Percentiles rank a stretch among this genome's conserved stretches.
Conservation (phyloP, 2,113 vertebrate genomes). For the Hypocryptadius cinnamomeus region DNA sequence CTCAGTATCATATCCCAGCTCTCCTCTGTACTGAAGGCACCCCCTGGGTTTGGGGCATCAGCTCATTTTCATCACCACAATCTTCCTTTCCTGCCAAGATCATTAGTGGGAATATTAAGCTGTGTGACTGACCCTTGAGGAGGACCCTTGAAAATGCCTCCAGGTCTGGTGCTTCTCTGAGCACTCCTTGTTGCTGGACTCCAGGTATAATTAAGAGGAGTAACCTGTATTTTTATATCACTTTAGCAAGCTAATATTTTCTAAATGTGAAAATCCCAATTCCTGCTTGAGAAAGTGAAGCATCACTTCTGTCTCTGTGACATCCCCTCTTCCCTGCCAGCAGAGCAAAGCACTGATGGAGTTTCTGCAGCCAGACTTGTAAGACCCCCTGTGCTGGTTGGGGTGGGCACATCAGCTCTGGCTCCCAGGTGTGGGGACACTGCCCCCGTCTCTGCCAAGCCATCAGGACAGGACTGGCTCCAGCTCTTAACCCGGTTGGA, state of each 20-base stretch:
- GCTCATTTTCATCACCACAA: neutral
- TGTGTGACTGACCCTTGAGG: neutral
- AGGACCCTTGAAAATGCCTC: neutral
- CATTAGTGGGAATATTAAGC: neutral
- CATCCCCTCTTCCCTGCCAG: neutral
- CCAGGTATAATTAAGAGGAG: neutral
- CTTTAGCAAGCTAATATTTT: neutral
- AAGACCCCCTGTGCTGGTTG: accelerated
- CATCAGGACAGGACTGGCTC: neutral
- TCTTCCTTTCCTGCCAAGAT: neutral
- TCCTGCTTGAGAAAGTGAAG: neutral
- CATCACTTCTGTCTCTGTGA: accelerated
- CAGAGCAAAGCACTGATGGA: neutral
- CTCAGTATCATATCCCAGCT: neutral
- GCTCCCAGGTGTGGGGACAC: neutral
- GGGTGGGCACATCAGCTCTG: neutral
- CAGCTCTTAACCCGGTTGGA: accelerated
- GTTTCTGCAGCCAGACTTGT: neutral
- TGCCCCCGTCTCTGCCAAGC: accelerated
- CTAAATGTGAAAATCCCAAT: neutral
- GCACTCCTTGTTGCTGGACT: neutral
- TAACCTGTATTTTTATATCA: neutral
- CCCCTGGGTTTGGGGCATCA: neutral
- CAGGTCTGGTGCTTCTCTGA: neutral
- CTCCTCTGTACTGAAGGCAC: neutral